Evolutionary conservation across 2,888 invertebrate genomes (phyloP).

Genomic region (Gisinianus flammeolus): DNA sequence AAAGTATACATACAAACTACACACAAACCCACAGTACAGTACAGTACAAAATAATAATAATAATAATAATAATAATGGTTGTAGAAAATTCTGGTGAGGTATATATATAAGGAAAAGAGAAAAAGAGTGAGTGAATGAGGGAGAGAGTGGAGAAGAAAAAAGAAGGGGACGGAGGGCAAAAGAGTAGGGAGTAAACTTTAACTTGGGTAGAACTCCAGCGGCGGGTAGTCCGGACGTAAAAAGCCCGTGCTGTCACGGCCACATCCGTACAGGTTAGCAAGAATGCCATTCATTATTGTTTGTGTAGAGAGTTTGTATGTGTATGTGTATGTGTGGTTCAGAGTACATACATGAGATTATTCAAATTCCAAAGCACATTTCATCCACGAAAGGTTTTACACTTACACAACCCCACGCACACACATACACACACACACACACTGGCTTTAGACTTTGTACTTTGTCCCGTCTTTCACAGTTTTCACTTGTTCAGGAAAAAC

Average conservation of each 20-base stretch:
- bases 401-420: too few relatives aligned
- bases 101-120: too few relatives aligned
- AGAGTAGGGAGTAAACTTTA: background rate
- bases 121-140: background rate
- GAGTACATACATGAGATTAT: background rate
- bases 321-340: background rate
- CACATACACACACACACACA: too few relatives aligned
- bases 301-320: background rate
- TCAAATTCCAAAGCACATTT: background rate
- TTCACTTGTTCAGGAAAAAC: background rate
- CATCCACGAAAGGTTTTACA: too few relatives aligned
- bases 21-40: background rate
- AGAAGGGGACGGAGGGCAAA: background rate
- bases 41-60: background rate
- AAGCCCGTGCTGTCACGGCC: conserved; percentile 37
- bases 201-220: background rate
- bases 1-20: background rate
- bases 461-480: too few relatives aligned
- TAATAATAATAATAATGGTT: too few relatives aligned
- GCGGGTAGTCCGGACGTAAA: conserved; percentile 38
- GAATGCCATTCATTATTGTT: conserved; percentile 39
- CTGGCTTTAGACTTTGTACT: too few relatives aligned
- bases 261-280: conserved; percentile 37
- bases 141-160: background rate
- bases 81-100: too few relatives aligned